Evolutionary conservation across 2,113 vertebrate genomes (phyloP).

Genomic region (Microcebus griseorufus): DNA sequence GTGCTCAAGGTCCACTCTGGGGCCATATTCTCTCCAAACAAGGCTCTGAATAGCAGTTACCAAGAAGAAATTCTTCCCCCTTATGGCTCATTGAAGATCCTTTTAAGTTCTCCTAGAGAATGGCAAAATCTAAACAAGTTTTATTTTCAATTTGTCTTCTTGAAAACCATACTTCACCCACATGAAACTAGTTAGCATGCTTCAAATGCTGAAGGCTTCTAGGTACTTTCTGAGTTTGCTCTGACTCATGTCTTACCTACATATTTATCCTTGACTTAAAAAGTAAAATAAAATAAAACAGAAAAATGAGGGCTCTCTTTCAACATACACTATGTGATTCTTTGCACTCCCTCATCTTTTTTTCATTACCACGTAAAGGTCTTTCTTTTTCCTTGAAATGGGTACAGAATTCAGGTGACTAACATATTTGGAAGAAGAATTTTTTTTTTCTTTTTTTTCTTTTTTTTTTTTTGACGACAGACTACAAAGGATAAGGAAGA

Average conservation of each 20-base stretch:
- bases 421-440: neutral
- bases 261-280: slow-evolving; percentile 46
- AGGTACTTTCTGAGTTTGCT: slow-evolving; percentile 80
- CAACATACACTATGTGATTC: neutral
- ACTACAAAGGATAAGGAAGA: no score
- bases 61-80: neutral
- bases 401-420: neutral
- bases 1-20: accelerated
- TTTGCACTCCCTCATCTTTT: neutral
- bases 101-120: slow-evolving; percentile 74
- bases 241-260: slow-evolving; percentile 75
- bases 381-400: slow-evolving; percentile 13
- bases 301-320: slow-evolving; percentile 2
- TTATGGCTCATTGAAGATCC: neutral
- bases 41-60: neutral
- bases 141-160: slow-evolving; percentile 66
- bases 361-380: neutral
- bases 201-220: slow-evolving; percentile 76
- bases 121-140: slow-evolving; percentile 73
- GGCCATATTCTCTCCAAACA: neutral
- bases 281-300: slow-evolving; percentile 25
- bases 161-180: slow-evolving; percentile 78
- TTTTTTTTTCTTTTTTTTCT: no score
- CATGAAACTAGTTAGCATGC: slow-evolving; percentile 73
- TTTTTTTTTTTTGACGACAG: no score